Base-by-base conservation (phyloP, 2,888 invertebrate species). In the Phanerotoma sp. region DNA sequence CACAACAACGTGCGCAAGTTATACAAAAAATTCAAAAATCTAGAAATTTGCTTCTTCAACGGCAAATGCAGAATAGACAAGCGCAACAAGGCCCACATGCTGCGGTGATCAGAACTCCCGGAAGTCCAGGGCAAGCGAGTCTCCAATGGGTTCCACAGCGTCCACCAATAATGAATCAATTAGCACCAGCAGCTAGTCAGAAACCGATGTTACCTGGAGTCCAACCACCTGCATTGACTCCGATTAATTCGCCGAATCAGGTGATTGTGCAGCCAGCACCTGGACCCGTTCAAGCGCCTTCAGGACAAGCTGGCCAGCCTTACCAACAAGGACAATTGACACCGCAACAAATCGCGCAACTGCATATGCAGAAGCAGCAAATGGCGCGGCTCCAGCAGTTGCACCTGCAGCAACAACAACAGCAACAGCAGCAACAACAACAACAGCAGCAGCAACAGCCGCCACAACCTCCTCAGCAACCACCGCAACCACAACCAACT, bases 1-100 rank as follows among this genome's bases (percentile, higher is more conserved):
- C 90, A 0, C 85, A 88, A 59, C 90, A 91, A 68, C 82, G 89
- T 35, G 88, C 89, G 2, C 83, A 90, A 74, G 91, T 91, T 64
- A 88, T 91, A 5, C 86, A 89, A 10, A 89, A 88, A 72, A 78
- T 91, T 58, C 88, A 89, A 72, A 85, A 85, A 58, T 83, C 84
- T 49, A 78, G 84, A 42, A 81, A 82, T 25, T 68, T 84, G 62
- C 67, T 82, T 48, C 65, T 85, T 46, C 82, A 85, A 37, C 78
- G 81, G 38, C 82, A 83, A 69, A 81, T 82, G 79, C 83, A 79
- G 54, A 80, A 75, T 18, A 82, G 83, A 56, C 79, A 83, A 66
- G 80, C 80, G 1, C 78, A 81, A 63, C 84, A 80, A 71, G 79
- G 83, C 1, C 80, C 82, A 0, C 86, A 86, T 60, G 86, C 87